Conservation (phyloP, 1,140 invertebrate genomes). For the Cylas formicarius region DNA sequence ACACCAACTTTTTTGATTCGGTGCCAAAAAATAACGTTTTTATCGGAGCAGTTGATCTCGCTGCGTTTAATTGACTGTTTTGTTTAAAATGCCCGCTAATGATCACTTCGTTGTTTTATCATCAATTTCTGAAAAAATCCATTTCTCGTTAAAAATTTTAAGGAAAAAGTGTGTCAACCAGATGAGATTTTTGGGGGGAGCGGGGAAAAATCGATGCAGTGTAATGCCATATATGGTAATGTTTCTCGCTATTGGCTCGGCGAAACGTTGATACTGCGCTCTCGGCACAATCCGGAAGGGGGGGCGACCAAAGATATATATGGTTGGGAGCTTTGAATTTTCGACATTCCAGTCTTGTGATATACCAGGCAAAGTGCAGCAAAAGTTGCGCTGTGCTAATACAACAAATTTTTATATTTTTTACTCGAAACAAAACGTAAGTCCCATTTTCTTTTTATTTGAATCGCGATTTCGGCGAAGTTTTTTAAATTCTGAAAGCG, state of each 20-base stretch:
- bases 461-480: no score
- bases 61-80: background rate
- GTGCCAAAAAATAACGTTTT: slow-evolving; percentile 5
- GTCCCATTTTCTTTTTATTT: no score
- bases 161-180: slow-evolving; percentile 22
- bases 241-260: slow-evolving; percentile 39
- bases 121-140: slow-evolving; percentile 9
- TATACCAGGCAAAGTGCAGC: slow-evolving; percentile 24
- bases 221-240: slow-evolving; percentile 42
- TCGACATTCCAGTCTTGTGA: slow-evolving; percentile 33
- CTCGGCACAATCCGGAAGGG: slow-evolving; percentile 10
- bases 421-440: slow-evolving; percentile 27
- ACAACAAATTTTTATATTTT: slow-evolving; percentile 26
- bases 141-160: slow-evolving; percentile 15
- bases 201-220: slow-evolving; percentile 35
- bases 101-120: slow-evolving; percentile 6
- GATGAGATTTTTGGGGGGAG: slow-evolving; percentile 15
- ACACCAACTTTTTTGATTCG: slow-evolving; percentile 1
- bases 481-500: no score
- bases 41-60: background rate
- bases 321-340: slow-evolving; percentile 21
- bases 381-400: slow-evolving; percentile 17
- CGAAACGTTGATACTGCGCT: slow-evolving; percentile 22
- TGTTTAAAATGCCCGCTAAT: background rate
- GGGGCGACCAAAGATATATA: slow-evolving; percentile 34